phyloP scores from a whole-genome alignment of 2,113 vertebrate genomes.

The Dendropsophus ebraccatus region DNA sequence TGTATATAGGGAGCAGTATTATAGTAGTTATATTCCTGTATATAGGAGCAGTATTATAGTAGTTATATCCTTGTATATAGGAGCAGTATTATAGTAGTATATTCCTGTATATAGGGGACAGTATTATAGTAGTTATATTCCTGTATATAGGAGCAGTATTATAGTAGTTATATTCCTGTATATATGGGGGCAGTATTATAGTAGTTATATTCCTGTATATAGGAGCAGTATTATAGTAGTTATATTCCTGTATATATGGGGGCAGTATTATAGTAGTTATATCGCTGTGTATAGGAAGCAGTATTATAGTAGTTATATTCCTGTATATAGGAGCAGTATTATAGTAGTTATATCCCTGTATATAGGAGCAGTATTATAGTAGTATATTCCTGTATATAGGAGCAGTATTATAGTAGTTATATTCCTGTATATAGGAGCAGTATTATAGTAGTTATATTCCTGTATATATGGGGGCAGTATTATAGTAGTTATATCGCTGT shows the following conservation, averaged over 20 bases:
- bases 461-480: conserved; percentile 3
- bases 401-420: too few species aligned
- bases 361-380: background rate
- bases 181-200: background rate
- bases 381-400: too few species aligned
- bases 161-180: conserved; percentile 13
- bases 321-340: background rate
- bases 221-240: conserved; percentile 8
- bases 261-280: conserved; percentile 12
- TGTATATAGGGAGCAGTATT: background rate
- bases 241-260: background rate
- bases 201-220: conserved; percentile 6
- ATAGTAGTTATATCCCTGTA: conserved; percentile 6
- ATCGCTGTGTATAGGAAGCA: background rate
- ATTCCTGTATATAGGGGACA: background rate
- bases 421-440: background rate
- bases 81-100: too few species aligned
- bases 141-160: conserved; percentile 3
- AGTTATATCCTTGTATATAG: too few species aligned
- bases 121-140: conserved; percentile 13
- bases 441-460: conserved; percentile 8
- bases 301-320: conserved; percentile 20
- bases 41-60: too few species aligned
- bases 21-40: conserved; percentile 10
- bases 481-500: conserved; percentile 11